phyloP scores from a whole-genome alignment of 1,140 invertebrate species.

The Agrilus planipennis region DNA sequence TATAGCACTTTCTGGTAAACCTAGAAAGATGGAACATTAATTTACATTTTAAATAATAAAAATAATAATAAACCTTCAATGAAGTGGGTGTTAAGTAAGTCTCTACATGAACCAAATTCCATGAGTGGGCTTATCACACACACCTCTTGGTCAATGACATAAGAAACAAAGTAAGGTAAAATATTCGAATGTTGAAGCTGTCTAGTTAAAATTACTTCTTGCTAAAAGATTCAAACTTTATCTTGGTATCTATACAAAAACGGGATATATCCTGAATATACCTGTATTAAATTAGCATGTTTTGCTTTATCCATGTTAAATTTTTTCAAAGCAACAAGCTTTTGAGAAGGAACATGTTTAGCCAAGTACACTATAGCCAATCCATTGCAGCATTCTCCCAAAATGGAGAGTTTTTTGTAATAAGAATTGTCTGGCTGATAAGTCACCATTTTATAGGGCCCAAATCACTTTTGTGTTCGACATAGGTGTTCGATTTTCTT shows the following conservation, averaged over 20 bases:
- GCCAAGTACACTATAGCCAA: slow-evolving; percentile 55
- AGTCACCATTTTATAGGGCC: slow-evolving; percentile 16
- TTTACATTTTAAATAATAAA: not conserved
- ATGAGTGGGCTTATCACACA: slow-evolving; percentile 69
- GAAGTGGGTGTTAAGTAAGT: slow-evolving; percentile 67
- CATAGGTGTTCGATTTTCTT: no score
- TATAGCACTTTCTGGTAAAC: slow-evolving; percentile 68
- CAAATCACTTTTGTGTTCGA: no score
- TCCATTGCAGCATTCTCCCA: slow-evolving; percentile 56
- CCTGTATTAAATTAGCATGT: slow-evolving; percentile 55
- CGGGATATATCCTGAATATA: slow-evolving; percentile 29
- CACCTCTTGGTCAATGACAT: slow-evolving; percentile 60
- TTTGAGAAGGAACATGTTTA: slow-evolving; percentile 50
- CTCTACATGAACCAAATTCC: slow-evolving; percentile 68
- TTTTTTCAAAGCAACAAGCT: slow-evolving; percentile 60
- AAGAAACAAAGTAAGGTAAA: slow-evolving; percentile 57
- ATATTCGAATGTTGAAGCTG: slow-evolving; percentile 72
- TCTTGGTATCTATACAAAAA: slow-evolving; percentile 2
- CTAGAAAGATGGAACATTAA: slow-evolving; percentile 27
- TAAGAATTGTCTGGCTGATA: slow-evolving; percentile 26
- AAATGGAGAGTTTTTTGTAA: slow-evolving; percentile 47
- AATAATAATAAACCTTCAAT: slow-evolving; percentile 40
- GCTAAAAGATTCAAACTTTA: slow-evolving; percentile 28
- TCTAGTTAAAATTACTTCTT: slow-evolving; percentile 63
- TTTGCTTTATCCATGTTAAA: slow-evolving; percentile 60